phyloP scores from a whole-genome alignment of 2,888 invertebrate genomes.

The Rhogogaster chlorosoma region DNA sequence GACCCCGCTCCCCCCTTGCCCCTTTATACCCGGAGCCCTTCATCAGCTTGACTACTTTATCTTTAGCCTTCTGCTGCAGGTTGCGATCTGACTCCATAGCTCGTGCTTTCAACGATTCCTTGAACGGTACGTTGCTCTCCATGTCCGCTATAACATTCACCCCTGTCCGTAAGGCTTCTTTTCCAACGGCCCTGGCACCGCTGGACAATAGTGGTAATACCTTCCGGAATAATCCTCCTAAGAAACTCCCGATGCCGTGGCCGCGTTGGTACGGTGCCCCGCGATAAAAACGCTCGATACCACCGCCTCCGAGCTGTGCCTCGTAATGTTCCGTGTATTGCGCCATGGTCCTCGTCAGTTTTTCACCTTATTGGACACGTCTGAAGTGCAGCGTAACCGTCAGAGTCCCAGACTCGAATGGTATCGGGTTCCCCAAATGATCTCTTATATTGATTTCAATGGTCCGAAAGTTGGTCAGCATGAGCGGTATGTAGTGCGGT shows the following conservation, averaged over 20 bases:
- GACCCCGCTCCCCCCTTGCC: background rate
- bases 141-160: constrained; percentile 28
- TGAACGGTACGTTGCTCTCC: background rate
- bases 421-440: background rate
- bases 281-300: background rate
- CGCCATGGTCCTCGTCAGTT: background rate
- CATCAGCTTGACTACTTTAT: background rate
- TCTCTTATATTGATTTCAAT: constrained; percentile 4
- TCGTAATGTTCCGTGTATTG: background rate
- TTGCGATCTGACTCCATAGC: background rate
- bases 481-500: constrained; percentile 58
- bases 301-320: background rate
- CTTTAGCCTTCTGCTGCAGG: background rate
- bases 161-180: constrained; percentile 38
- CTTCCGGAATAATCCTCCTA: constrained; percentile 26
- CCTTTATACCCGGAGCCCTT: constrained; percentile 32
- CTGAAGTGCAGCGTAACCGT: constrained; percentile 19
- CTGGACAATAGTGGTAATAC: constrained; percentile 50
- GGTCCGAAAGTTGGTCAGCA: constrained; percentile 44
- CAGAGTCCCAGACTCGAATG: constrained; percentile 15
- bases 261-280: constrained; percentile 26
- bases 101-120: background rate
- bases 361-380: background rate
- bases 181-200: constrained; percentile 51
- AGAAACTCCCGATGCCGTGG: constrained; percentile 24